Evolutionary conservation across 2,113 vertebrate genomes (phyloP).

Genomic region (Coryphaenoides rupestris): DNA sequence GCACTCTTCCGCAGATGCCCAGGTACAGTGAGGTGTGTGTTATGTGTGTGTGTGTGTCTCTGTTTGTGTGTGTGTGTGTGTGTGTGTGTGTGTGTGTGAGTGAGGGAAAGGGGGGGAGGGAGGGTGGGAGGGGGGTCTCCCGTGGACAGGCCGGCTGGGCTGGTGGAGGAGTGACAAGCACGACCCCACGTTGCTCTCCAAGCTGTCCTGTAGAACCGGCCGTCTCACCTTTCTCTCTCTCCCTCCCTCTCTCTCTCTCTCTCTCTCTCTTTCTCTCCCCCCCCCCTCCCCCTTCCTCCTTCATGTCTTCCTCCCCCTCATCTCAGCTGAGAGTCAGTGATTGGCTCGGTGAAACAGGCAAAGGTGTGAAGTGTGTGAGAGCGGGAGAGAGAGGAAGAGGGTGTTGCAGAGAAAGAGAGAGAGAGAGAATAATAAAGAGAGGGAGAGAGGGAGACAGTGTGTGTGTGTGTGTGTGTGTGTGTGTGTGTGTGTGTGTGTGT

Average conservation of each 20-base stretch:
- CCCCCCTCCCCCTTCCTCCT: not conserved
- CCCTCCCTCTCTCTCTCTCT: constrained; percentile 1
- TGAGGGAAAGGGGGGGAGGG: no score
- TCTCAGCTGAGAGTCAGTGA: constrained; percentile 15
- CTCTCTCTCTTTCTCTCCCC: not conserved
- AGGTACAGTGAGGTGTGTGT: constrained; percentile 50
- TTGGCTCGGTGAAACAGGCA: not conserved
- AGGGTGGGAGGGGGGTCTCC: constrained; percentile 48
- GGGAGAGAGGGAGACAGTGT: no score
- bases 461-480: no score
- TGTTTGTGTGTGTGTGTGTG: no score
- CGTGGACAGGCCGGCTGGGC: constrained; percentile 42
- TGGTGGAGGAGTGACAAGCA: constrained; percentile 60
- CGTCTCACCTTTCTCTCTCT: constrained; percentile 5
- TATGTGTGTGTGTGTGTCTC: no score
- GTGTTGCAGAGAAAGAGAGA: no score
- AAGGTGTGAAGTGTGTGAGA: no score
- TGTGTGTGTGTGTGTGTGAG: not conserved
- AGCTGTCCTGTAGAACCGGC: constrained; percentile 59
- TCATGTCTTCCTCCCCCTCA: not conserved
- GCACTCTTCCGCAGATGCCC: constrained; percentile 66
- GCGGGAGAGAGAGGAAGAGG: no score
- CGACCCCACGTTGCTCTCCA: constrained; percentile 71
- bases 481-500: no score
- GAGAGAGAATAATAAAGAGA: no score